Evolutionary conservation across 2,888 invertebrate species (phyloP).

Genomic region (Campoletis raptor): DNA sequence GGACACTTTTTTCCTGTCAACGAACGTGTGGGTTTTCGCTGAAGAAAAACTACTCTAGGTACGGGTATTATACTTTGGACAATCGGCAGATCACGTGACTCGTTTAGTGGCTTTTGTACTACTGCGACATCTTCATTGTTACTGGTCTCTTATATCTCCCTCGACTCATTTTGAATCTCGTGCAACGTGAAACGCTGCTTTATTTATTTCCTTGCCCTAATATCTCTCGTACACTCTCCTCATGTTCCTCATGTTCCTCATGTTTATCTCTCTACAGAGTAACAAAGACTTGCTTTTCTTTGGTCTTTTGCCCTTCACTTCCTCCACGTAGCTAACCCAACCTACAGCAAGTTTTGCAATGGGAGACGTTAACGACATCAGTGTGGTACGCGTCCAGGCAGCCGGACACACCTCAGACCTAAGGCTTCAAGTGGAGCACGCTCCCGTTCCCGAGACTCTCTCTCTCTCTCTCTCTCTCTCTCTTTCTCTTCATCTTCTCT

Average conservation of each 20-base stretch:
- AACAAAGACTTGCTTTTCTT: conserved; percentile 27
- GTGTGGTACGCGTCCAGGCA: conserved; percentile 68
- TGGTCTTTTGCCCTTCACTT: not conserved
- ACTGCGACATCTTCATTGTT: conserved; percentile 1
- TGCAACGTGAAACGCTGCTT: conserved; percentile 7
- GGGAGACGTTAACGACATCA: conserved; percentile 79
- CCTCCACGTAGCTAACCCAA: conserved; percentile 26
- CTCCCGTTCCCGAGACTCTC: conserved; percentile 68
- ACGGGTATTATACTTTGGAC: conserved; percentile 43
- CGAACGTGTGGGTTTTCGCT: not conserved
- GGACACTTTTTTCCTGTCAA: conserved; percentile 12
- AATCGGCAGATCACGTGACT: conserved; percentile 3
- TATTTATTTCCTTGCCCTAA: conserved; percentile 31
- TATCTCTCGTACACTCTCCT: conserved; percentile 7
- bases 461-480: conserved; percentile 60
- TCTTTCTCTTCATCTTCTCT: conserved; percentile 55
- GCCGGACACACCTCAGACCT: conserved; percentile 73
- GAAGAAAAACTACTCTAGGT: conserved; percentile 26
- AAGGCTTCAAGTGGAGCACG: conserved; percentile 82
- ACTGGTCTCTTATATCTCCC: conserved; percentile 29
- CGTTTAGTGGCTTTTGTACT: conserved; percentile 3
- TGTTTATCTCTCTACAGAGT: conserved; percentile 40
- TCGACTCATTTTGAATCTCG: conserved; percentile 12
- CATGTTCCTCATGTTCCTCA: conserved; percentile 13
- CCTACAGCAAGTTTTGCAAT: conserved; percentile 55